Evolutionary conservation across 2,888 invertebrate species (phyloP).

Genomic region (Acanthococcus lagerstroemiae): DNA sequence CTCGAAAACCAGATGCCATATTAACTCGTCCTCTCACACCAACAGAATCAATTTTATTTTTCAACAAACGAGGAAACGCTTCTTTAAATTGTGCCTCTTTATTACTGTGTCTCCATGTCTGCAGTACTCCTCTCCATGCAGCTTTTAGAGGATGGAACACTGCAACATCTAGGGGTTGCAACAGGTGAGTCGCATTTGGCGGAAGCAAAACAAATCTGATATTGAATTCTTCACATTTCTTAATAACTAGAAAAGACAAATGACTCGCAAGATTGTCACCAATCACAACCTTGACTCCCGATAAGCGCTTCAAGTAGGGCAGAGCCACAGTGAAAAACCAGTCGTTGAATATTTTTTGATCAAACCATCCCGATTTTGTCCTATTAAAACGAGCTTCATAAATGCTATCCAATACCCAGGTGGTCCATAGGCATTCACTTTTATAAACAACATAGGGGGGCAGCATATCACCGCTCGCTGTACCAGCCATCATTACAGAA

Average conservation of each 20-base stretch:
- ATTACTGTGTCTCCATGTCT: background rate
- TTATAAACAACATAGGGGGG: conserved; percentile 35
- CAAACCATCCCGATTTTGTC: conserved; percentile 39
- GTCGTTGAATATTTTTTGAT: conserved; percentile 29
- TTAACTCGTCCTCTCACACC: background rate
- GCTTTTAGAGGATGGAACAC: conserved; percentile 13
- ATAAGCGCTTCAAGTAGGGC: background rate
- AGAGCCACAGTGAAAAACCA: conserved; percentile 29
- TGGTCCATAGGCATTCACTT: conserved; percentile 32
- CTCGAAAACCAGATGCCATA: background rate
- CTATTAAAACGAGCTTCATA: conserved; percentile 34
- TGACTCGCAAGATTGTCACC: conserved; percentile 16
- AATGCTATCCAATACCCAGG: conserved; percentile 34
- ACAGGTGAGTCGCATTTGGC: conserved; percentile 11
- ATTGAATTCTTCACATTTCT: conserved; percentile 4
- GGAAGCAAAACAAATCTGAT: conserved; percentile 11
- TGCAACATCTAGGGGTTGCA: conserved; percentile 22
- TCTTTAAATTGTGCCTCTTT: background rate
- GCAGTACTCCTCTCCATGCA: background rate
- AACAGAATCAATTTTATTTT: background rate
- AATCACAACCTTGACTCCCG: conserved; percentile 19
- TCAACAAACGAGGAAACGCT: background rate
- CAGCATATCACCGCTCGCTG: conserved; percentile 33
- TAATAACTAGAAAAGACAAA: conserved; percentile 1
- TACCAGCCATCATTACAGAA: conserved; percentile 34